phyloP scores from a whole-genome alignment of 2,113 vertebrate species.

The Himantopus leucocephalus region DNA sequence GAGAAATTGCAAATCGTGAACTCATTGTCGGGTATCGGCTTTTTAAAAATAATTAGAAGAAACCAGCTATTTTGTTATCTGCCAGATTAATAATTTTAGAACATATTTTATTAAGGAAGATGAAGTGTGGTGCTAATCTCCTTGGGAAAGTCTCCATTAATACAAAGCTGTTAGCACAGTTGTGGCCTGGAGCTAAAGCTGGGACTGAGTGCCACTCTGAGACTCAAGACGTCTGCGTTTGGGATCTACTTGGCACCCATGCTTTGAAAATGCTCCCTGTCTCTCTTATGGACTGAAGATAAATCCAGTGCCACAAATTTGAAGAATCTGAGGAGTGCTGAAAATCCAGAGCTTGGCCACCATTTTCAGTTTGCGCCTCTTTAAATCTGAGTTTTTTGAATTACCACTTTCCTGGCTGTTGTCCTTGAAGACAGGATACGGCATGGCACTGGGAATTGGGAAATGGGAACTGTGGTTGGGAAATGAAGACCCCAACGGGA shows the following conservation, averaged over 20 bases:
- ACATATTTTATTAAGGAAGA: conserved; percentile 7
- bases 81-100: neutral
- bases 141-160: neutral
- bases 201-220: neutral
- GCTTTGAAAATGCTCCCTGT: neutral
- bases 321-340: neutral
- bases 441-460: neutral
- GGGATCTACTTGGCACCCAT: neutral
- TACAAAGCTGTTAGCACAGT: neutral
- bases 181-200: neutral
- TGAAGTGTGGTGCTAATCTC: neutral
- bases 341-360: neutral
- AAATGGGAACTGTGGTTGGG: neutral
- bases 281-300: neutral
- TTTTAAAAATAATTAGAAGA: neutral
- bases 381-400: neutral
- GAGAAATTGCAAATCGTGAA: neutral
- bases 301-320: neutral
- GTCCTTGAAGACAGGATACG: neutral
- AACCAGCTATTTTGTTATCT: neutral
- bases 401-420: neutral
- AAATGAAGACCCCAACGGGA: neutral
- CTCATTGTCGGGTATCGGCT: accelerated
- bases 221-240: neutral
- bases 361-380: neutral